Base-by-base conservation (phyloP, 2,888 invertebrate genomes). In the Microctonus aethiopoides region DNA sequence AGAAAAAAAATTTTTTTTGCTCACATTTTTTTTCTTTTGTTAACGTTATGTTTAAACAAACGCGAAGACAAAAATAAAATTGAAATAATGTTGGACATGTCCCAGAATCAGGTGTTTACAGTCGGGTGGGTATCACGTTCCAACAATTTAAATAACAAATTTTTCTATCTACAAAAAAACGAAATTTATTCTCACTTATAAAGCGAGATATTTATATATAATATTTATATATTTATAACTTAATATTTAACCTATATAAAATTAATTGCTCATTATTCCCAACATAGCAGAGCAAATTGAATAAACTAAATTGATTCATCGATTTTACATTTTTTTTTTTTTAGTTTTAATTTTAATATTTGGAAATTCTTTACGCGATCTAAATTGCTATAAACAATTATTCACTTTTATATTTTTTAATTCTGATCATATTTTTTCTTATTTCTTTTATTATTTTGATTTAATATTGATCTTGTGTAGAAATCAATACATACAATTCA, bases 121-220 rank as follows among this genome's bases (percentile, higher is more conserved):
- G 34, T 59, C 56, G 39, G 54, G 54, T 36, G 71, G 59, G 72
- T 60, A 76, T 61, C 67, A 66, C 69, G 67, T 39, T 41, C 65
- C 63, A 67, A 36, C 67, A 67, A 70, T 73, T 69, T 70, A 70
- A 75, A 78, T 78, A 80, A 82, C 78, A 77, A 82, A 82, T 83
- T 82, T 74, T 72, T 77, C 83, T 83, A 83, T 79, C 83, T 83
- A 83, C 76, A 68, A 67, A 73, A n/a, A 76, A 68, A 70, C 59
- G 73, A 64, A 71, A 72, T 46, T 73, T 69, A 36, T 61, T 73
- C 64, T 72, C 66, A 32, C 51, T 54, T 32, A 46, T 46, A 20
- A 46, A 46, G 46, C 16, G 46, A 46, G 46, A 46, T 3, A 41
- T 16, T 51, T 26, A 46, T 3, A 61, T 29, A 63, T 26, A n/a